Base-by-base conservation (phyloP, 2,888 invertebrate genomes). In the Acrobasis suavella region DNA sequence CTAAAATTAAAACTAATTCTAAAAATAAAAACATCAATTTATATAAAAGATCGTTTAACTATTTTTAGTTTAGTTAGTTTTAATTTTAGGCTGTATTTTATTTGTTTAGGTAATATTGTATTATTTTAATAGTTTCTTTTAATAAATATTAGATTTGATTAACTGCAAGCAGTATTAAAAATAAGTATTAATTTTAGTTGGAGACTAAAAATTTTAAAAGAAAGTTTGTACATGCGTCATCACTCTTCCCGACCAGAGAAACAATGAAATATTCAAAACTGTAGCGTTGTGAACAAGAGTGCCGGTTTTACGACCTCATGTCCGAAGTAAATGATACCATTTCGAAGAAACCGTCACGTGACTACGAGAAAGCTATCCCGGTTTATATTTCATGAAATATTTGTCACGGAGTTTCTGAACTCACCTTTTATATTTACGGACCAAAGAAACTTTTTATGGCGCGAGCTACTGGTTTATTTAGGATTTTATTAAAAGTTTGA, bases 291-390 rank as follows among this genome's bases (percentile, higher is more conserved):
- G 54, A 61, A 54, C 14, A 32, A 32, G 9, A 54, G 61, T 49
- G 54, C 22, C 32, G 15, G n/a, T 61, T 56, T 61, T 61, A 61
- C 32, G 61, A 61, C 32, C 61, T 54, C 62, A 64, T 64, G 64
- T 64, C 64, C 64, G 55, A 56, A 62, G 58, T 59, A 64, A 64
- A 64, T 61, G 62, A 59, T 55, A 49, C 64, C 58, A 55, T 64
- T 59, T 39, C 50, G 58, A 50, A 12, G 50, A 10, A 51, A 51
- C 52, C 46, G 58, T 62, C 64, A 59, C 62, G 64, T 62, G 62
- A 64, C 61, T 58, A 58, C 62, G 64, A 62, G 64, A 58, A 62
- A 59, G 16, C 52, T 49, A 14, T 14, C 46, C 46, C 14, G 46
- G n/a, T 46, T 46, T 46, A 42, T 42, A 42, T 46, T 10, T n/a